Base-by-base conservation (phyloP, 2,797 vertebrate genomes). In the Erethizon dorsatum region DNA sequence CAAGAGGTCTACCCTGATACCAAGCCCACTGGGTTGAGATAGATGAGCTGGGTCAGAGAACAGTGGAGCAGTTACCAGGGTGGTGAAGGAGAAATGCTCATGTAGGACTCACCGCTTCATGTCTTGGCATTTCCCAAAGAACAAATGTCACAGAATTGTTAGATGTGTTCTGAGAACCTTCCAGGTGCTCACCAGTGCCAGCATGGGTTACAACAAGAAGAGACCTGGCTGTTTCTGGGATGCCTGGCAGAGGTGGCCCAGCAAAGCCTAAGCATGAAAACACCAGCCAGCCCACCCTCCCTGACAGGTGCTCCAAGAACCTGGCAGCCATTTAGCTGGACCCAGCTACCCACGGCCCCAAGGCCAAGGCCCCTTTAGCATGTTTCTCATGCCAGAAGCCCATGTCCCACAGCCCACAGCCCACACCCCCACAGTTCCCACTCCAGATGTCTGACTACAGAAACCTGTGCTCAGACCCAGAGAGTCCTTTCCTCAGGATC, bases 31-130 rank as follows among this genome's bases (percentile, higher is more conserved):
- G 61, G 12, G 3, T 31, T 59, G 28, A 57, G 86, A 85, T 11
- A n/a, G 37, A 47, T 1, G 22, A 88, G 9, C 31, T 2, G 71
- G 31, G 67, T 67, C 56, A 89, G 59, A 91, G 33, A 79, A 50
- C 9, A 6, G 28, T 31, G 61, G 65, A 4, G 0, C 26, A 45
- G 9, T 87, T 31, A 54, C 41, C 45, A 67, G 61, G 33, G 61
- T 0, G 0, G n/a, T 1, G 0, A 59, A 0, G 24, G 57, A 20
- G 41, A 91, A 50, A 63, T n/a, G 22, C 82, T 45, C 6, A 0
- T 0, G 33, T 67, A 85, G 14, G 45, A 45, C 2, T 11, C 37
- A 14, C 26, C 3, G 0, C 26, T 52, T 86, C 18, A 14, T 3
- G 17, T 2, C 54, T 88, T 15, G 3, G 52, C 33, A 31, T 67